phyloP scores from a whole-genome alignment of 2,797 vertebrate species.

The Ictinia mississippiensis region DNA sequence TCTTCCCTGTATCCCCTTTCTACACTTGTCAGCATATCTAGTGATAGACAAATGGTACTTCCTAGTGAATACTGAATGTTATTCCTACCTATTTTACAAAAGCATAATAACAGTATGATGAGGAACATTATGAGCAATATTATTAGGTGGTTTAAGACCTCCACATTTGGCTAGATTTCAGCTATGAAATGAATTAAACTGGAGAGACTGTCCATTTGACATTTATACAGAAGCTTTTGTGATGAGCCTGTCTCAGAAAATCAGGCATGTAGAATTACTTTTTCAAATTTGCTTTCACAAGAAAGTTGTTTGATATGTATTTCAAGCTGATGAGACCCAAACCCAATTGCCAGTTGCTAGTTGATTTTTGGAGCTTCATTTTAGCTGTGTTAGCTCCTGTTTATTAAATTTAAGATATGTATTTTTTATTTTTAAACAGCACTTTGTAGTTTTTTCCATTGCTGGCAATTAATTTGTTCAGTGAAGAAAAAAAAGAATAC shows the following conservation, averaged over 20 bases:
- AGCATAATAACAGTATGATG: not conserved
- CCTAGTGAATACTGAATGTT: not conserved
- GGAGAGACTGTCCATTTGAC: not conserved
- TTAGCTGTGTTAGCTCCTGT: constrained; percentile 13
- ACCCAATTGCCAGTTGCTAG: not conserved
- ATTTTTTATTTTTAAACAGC: constrained; percentile 48
- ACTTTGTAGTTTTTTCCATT: constrained; percentile 61
- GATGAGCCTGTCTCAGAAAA: not conserved
- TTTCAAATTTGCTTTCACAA: not conserved
- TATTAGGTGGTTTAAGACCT: not conserved
- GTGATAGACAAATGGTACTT: not conserved
- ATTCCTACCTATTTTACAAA: not conserved
- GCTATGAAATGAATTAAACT: not conserved
- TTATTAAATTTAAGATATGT: constrained; percentile 41
- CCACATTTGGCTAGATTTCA: not conserved
- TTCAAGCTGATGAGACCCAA: constrained; percentile 1
- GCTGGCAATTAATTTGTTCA: constrained; percentile 67
- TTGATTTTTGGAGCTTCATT: not conserved
- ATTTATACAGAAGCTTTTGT: not conserved
- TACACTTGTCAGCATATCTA: not conserved
- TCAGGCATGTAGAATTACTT: not conserved
- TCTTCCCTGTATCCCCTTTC: not conserved
- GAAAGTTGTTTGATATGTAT: not conserved
- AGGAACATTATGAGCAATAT: not conserved
- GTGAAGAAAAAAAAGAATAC: constrained; percentile 46